Evolutionary conservation across 2,888 invertebrate genomes (phyloP), one percentile per base, ranked within the genome.

Genomic region (Cancer borealis): DNA sequence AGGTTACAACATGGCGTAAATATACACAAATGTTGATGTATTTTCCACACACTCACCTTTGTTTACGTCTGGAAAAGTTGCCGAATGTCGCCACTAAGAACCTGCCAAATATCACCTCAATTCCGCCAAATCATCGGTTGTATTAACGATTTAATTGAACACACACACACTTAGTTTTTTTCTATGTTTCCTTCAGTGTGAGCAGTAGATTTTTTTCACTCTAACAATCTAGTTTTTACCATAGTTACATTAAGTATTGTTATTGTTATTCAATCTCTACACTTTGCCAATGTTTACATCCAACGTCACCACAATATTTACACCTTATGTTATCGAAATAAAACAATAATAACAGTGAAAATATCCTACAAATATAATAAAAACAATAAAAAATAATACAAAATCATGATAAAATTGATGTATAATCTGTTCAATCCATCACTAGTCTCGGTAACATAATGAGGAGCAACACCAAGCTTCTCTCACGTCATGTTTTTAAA

Each of bases 221-320:
- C 17, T 21, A 17, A 17, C 1, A 4, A 17, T 21, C 12, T 21
- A 21, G 17, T 66, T n/a, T n/a, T 3, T 54, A 54, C 3, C 5
- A 8, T 21, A n/a, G 4, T 73, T n/a, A n/a, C 8, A 73, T 14
- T 12, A 4, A 73, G 6, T 73, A n/a, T 21, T 73, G n/a, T 26
- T 73, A 26, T 73, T 73, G n/a, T 73, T 26, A 26, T 26, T 21
- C 60, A 5, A 73, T 73, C 73, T 73, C 26, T n/a, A 73, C n/a
- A 73, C 26, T 73, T 73, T 73, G 73, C 26, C 6, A 26, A 5
- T 73, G 73, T 73, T 73, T 73, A 73, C 73, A 73, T 73, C 26
- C n/a, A 73, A 73, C 73, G 73, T 73, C 73, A 73, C n/a, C n/a
- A n/a, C 21, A 60, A 26, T 73, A 73, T 26, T 73, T 73, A n/a